Base-by-base conservation (phyloP, 1,140 invertebrate species). In the Sogatella furcifera region DNA sequence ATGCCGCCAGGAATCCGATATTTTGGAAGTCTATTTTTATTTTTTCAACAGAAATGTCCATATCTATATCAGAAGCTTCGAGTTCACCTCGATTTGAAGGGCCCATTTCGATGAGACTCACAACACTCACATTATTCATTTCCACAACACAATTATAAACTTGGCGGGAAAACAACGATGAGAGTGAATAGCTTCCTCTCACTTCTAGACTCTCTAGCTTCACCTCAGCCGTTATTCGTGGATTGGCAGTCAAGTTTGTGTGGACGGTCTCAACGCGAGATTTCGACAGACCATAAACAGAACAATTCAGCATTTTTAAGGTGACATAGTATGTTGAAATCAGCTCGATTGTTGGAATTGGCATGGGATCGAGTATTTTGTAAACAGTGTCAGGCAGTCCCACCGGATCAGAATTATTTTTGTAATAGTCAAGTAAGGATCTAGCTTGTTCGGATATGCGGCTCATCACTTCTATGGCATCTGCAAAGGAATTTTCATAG, bases 11-110 rank as follows among this genome's bases (percentile, higher is more conserved):
- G 59, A 89, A 81, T 3, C 87, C 88, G 0, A 90, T 76, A 70
- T 89, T 89, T 69, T 88, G 77, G 65, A 92, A 91, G 65, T 90
- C 82, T 76, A 92, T 81, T 11, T 81, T 74, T 55, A 92, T 89
- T 24, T 83, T 83, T n/a, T 76, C 76, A 63, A 91, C 90, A 0
- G 78, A 81, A 21, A 92, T 80, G 67, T 93, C 88, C 77, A 91
- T 86, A n/a, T 80, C 79, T 43, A 91, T 89, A 49, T 88, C 79
- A 66, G 89, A 81, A 1, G 88, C 85, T 70, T 84, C 79, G 8
- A 93, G 71, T 67, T 83, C 81, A 2, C 89, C 90, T 64, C 85
- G 82, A 28, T 78, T 74, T 62, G 84, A 80, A 0, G 92, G 86
- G 60, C 81, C 81, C 1, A 92, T 73, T 41, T 76, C 80, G 1